A percentile compares a stretch with the other conserved stretches of the same genome.
Evolutionary conservation across 2,888 invertebrate genomes (phyloP).

Genomic region (Deilephila elpenor): DNA sequence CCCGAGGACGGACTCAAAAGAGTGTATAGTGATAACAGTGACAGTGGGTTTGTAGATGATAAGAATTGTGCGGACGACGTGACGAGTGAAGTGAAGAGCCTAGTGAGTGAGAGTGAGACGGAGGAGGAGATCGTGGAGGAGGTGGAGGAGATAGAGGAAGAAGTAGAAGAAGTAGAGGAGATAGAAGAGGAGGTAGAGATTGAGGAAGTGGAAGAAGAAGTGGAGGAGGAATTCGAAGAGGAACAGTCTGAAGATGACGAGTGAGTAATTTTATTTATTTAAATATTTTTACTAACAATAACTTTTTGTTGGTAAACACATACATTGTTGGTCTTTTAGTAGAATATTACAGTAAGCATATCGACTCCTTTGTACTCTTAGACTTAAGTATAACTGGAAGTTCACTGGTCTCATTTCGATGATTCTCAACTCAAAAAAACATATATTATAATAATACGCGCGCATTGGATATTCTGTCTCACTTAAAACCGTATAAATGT

Average conservation of each 20-base stretch:
- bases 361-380: too few species aligned
- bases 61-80: conserved; percentile 64
- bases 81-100: conserved; percentile 59
- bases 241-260: conserved; percentile 43
- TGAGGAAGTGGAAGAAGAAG: conserved; percentile 46
- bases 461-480: too few species aligned
- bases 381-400: too few species aligned
- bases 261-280: conserved; percentile 40
- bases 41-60: conserved; percentile 80
- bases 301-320: neutral
- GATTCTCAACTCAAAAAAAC: too few species aligned
- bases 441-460: too few species aligned
- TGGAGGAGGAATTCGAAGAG: conserved; percentile 41
- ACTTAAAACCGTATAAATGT: too few species aligned
- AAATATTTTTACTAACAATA: neutral
- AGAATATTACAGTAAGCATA: too few species aligned
- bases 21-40: conserved; percentile 79
- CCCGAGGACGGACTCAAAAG: conserved; percentile 60
- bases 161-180: conserved; percentile 38
- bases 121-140: conserved; percentile 62
- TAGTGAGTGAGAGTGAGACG: conserved; percentile 61
- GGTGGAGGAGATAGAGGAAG: conserved; percentile 47
- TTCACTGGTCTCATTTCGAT: too few species aligned
- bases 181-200: conserved; percentile 47
- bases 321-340: too few species aligned